Percentiles rank a stretch among this genome's conserved stretches.
Evolutionary conservation across 2,113 vertebrate species (phyloP).

Genomic region (Albula goreensis): DNA sequence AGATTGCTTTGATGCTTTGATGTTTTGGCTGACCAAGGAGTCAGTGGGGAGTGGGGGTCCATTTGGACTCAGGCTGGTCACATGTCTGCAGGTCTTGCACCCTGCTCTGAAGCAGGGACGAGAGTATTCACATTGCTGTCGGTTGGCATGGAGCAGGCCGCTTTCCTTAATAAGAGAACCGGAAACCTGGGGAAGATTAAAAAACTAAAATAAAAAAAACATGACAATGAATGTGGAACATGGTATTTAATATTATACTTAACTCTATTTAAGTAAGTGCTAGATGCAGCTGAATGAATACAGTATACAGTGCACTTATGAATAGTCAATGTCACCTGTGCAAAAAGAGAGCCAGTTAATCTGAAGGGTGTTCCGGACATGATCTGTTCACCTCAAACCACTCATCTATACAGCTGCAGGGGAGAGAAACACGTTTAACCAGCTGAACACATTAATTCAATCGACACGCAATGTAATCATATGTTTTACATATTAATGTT

Average conservation of each 20-base stretch:
- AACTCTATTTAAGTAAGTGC: not conserved
- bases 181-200: not conserved
- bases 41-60: not conserved
- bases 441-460: too few relatives aligned
- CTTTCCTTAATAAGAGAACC: not conserved
- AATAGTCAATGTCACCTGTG: not conserved
- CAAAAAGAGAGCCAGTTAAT: conserved; percentile 68
- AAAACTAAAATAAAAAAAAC: not conserved
- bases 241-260: not conserved
- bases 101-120: not conserved
- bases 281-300: not conserved
- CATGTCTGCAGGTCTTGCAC: not conserved
- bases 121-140: conserved; percentile 3
- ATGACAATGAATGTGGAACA: conserved; percentile 18
- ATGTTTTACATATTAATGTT: too few relatives aligned
- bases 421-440: conserved; percentile 19
- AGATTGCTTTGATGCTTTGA: not conserved
- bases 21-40: conserved; percentile 17
- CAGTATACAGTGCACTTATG: not conserved
- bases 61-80: not conserved
- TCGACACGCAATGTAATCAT: too few relatives aligned
- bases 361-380: conserved; percentile 93
- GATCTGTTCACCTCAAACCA: conserved; percentile 98
- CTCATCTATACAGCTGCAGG: conserved; percentile 91
- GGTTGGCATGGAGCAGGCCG: not conserved